phyloP scores from a whole-genome alignment of 2,797 vertebrate species.

The Mus spretus region DNA sequence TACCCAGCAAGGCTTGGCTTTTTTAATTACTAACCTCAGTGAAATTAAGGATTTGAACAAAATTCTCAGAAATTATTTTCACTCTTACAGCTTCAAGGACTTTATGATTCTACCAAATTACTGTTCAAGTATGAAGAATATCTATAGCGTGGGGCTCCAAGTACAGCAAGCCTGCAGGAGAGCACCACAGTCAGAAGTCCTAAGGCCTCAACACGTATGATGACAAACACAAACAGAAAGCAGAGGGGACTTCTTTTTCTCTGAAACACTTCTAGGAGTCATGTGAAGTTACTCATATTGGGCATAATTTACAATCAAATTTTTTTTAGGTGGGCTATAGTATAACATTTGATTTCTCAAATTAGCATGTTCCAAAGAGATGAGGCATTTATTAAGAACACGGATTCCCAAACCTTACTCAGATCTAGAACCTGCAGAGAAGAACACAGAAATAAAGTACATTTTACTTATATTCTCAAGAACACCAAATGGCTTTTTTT shows the following conservation, averaged over 20 bases:
- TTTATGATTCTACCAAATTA: constrained; percentile 35
- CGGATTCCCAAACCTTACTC: neutral
- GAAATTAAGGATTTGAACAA: constrained; percentile 62
- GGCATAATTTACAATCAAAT: neutral
- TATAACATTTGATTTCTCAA: constrained; percentile 60
- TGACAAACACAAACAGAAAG: constrained; percentile 12
- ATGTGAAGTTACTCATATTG: constrained; percentile 13
- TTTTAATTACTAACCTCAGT: constrained; percentile 19
- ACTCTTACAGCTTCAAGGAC: neutral
- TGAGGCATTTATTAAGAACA: constrained; percentile 40
- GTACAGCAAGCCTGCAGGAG: constrained; percentile 35
- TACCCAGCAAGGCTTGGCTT: neutral
- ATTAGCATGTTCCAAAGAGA: constrained; percentile 40
- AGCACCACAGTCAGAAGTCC: neutral
- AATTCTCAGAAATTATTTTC: constrained; percentile 46
- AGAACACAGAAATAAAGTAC: constrained; percentile 40
- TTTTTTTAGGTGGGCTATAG: neutral
- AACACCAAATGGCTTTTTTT: constrained; percentile 21
- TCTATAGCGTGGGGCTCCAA: neutral
- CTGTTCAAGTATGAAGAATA: constrained; percentile 47
- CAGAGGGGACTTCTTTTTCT: constrained; percentile 36
- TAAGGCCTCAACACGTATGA: neutral
- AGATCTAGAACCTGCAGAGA: constrained; percentile 54
- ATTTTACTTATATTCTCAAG: constrained; percentile 33
- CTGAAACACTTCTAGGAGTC: constrained; percentile 35